Percentiles rank a stretch among this genome's conserved stretches.
phyloP scores from a whole-genome alignment of 2,113 vertebrate genomes.

The Cryptotis parvus region DNA sequence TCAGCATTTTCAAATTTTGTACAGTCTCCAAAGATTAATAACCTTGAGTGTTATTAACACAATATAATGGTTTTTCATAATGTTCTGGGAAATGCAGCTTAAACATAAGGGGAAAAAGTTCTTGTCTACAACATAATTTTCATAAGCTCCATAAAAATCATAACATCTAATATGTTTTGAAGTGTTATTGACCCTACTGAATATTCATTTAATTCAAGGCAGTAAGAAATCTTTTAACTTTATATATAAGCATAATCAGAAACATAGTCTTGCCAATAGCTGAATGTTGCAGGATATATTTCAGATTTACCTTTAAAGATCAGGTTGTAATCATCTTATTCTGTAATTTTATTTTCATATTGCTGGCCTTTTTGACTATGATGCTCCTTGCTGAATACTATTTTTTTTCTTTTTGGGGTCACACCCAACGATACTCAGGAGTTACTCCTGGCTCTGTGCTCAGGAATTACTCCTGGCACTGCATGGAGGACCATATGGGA shows the following conservation, averaged over 20 bases:
- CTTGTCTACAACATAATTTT: not conserved
- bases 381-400: no score
- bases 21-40: constrained; percentile 7
- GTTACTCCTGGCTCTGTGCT: no score
- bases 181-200: not conserved
- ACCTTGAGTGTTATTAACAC: not conserved
- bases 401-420: no score
- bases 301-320: constrained; percentile 15
- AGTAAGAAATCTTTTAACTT: constrained; percentile 30
- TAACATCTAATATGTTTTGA: not conserved
- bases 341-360: constrained; percentile 23
- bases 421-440: no score
- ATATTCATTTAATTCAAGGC: not conserved
- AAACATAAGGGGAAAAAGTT: not conserved
- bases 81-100: not conserved
- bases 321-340: not conserved
- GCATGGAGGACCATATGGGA: no score
- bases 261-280: not conserved
- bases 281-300: not conserved
- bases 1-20: constrained; percentile 54
- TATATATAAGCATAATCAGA: constrained; percentile 24
- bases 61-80: not conserved
- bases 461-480: no score
- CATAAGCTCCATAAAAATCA: constrained; percentile 10
- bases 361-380: not conserved